These are phyloP conservation scores for Antrozous pallidus DNA, from an alignment of 2,797 vertebrate species.

Conservation along the genomic window DNA sequence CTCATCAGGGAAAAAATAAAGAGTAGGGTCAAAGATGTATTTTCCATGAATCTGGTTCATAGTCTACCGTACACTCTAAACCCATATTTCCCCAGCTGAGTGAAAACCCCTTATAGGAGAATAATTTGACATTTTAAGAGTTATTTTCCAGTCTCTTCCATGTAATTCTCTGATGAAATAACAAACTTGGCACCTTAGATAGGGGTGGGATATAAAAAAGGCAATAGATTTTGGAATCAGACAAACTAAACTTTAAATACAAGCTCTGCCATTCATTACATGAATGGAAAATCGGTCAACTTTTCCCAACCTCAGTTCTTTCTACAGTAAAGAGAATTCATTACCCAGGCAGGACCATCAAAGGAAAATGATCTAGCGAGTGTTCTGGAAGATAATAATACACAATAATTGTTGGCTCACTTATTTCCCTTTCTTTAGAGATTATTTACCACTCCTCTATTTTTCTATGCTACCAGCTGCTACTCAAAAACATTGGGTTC, in stretches of 20 bases:
- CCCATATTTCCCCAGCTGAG: conserved; percentile 33
- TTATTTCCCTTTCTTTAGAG: not conserved
- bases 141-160: conserved; percentile 19
- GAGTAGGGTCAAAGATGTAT: conserved; percentile 24
- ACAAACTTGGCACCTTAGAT: conserved; percentile 21
- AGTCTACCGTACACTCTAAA: not conserved
- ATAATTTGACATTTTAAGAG: conserved; percentile 55
- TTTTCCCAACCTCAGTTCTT: not conserved
- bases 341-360: not conserved
- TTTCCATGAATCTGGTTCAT: conserved; percentile 48
- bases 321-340: not conserved
- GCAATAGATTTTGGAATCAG: conserved; percentile 35
- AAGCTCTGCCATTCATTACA: not conserved
- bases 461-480: not conserved
- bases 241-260: conserved; percentile 31
- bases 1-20: conserved; percentile 23
- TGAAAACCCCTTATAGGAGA: conserved; percentile 34
- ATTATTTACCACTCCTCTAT: not conserved
- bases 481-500: not conserved
- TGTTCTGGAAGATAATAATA: not conserved
- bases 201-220: not conserved
- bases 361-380: not conserved
- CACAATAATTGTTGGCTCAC: not conserved
- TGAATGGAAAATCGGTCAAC: conserved; percentile 49
- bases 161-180: conserved; percentile 52